Evolutionary conservation across 2,888 invertebrate species (phyloP), one percentile per base, ranked within the genome.

Genomic region (Spodoptera picta): DNA sequence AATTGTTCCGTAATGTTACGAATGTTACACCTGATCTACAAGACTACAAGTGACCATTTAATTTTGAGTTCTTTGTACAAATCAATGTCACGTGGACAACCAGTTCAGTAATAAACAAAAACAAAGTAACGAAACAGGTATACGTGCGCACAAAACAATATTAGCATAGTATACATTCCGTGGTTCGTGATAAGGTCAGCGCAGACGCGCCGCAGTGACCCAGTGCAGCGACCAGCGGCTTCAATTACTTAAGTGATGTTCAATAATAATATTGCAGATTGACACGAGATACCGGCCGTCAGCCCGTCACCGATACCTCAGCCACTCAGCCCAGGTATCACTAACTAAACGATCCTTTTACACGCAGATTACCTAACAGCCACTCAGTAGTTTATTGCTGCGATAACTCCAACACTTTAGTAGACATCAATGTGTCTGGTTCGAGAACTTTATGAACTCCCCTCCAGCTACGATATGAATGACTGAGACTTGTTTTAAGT

Each of bases 181-280:
- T n/a, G 24, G 7, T 14, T 42, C 23, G 44, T 24, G 23, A 9
- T 47, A 31, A 45, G 60, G 60, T 49, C 61, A 56, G 36, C 49
- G 23, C 46, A 54, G 46, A 50, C 54, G 4, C 11, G 14, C 42
- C 49, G 43, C 19, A 24, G 52, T 45, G 53, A 68, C 62, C 62
- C 27, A 19, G 19, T 1, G 19, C 19, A 68, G 36, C 36, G 36
- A 9, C 1, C 54, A 54, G 11, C 24, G 3, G 42, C 27, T 45
- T 27, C 54, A 51, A 67, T 67, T 51, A 60, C 67, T 47, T 60
- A 51, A 46, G 53, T 54, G 46, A n/a, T 47, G 3, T 47, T 14
- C 47, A 60, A 55, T 55, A 61, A 56, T 19, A 14, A 67, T 68
- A 61, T 56, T 47, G 43, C 46, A 68, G 56, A 68, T 24, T 11